phyloP scores from a whole-genome alignment of 2,113 vertebrate genomes.

The Glareola pratincola region DNA sequence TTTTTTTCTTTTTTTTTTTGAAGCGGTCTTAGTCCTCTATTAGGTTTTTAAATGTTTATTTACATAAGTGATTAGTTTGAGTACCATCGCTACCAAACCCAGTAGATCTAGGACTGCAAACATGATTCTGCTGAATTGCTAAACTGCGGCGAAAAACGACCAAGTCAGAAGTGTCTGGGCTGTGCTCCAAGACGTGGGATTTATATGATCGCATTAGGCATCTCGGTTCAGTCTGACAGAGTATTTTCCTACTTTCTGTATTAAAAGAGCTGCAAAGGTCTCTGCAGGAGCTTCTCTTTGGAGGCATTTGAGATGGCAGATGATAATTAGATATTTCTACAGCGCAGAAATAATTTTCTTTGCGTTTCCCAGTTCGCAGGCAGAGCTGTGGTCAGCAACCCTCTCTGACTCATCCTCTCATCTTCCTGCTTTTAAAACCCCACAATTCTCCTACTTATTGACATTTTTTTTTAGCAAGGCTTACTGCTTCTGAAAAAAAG shows the following conservation, averaged over 20 bases:
- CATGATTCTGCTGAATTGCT: slow-evolving; percentile 40
- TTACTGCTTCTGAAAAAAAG: not conserved
- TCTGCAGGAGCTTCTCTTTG: slow-evolving; percentile 22
- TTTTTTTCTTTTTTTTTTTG: not conserved
- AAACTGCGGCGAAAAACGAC: not conserved
- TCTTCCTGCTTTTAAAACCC: slow-evolving; percentile 18
- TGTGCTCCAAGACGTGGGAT: slow-evolving; percentile 40
- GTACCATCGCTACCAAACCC: not conserved
- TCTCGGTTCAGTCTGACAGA: slow-evolving; percentile 44
- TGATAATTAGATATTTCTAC: slow-evolving; percentile 31
- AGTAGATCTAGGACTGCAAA: not conserved
- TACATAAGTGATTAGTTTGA: slow-evolving; percentile 7
- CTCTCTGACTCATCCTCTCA: slow-evolving; percentile 28
- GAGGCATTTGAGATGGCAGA: slow-evolving; percentile 23
- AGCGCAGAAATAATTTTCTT: not conserved
- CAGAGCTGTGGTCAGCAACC: slow-evolving; percentile 25
- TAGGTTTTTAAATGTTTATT: slow-evolving; percentile 27
- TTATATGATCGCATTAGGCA: slow-evolving; percentile 48
- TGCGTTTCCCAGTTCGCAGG: not conserved
- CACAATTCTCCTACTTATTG: not conserved
- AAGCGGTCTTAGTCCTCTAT: not conserved
- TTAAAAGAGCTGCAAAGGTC: slow-evolving; percentile 40
- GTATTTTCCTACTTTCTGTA: slow-evolving; percentile 27
- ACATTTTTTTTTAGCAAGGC: not conserved
- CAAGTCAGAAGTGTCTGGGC: slow-evolving; percentile 46